Evolutionary conservation across 2,888 invertebrate genomes (phyloP).

Genomic region (Athrips mouffetella): DNA sequence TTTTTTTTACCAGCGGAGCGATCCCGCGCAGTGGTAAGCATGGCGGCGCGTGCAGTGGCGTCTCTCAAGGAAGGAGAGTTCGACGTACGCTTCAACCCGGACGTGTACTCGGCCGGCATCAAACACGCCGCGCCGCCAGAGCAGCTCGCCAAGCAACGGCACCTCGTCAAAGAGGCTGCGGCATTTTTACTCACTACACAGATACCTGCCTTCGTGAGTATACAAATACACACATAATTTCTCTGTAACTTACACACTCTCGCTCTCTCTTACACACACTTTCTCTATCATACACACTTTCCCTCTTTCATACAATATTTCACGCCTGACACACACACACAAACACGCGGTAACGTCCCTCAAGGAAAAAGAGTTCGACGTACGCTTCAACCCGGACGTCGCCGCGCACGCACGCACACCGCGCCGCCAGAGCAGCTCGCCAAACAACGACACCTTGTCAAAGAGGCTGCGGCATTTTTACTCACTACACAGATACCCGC

Average conservation of each 20-base stretch:
- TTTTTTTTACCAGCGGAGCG: constrained; percentile 81
- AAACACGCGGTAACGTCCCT: constrained; percentile 95
- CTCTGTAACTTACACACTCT: no score
- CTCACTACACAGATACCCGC: constrained; percentile 96
- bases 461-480: constrained; percentile 97
- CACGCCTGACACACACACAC: no score
- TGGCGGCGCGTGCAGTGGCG: constrained; percentile 94
- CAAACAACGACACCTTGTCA: constrained; percentile 92
- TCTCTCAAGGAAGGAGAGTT: constrained; percentile 97
- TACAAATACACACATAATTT: neutral
- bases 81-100: constrained; percentile 98
- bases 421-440: constrained; percentile 82
- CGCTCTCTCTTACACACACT: no score
- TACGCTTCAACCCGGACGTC: constrained; percentile 98
- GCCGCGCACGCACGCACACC: constrained; percentile 93
- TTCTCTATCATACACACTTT: no score
- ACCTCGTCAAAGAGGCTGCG: constrained; percentile 95
- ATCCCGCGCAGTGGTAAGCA: constrained; percentile 91
- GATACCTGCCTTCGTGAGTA: constrained; percentile 94
- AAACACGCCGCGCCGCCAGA: constrained; percentile 85
- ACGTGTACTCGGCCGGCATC: constrained; percentile 97
- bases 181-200: constrained; percentile 95
- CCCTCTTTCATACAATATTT: no score
- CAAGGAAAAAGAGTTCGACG: constrained; percentile 96
- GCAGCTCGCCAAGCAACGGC: constrained; percentile 88